Evolutionary conservation across 2,797 vertebrate genomes (phyloP).

Genomic region (Picus viridis): DNA sequence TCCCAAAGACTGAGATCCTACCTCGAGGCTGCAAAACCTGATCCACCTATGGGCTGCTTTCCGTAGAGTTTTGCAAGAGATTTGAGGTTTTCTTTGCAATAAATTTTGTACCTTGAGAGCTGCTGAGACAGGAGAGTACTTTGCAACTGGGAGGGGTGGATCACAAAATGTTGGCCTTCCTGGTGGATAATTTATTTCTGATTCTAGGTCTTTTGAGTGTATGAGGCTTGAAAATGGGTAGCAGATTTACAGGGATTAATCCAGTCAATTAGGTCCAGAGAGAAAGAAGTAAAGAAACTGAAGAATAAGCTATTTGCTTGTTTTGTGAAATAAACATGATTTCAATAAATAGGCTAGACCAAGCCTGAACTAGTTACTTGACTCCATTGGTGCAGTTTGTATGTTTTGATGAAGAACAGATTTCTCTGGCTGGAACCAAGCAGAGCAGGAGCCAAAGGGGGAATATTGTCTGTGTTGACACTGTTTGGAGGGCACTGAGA

Average conservation of each 20-base stretch:
- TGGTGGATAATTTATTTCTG: neutral
- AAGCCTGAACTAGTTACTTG: neutral
- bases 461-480: neutral
- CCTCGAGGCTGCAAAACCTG: neutral
- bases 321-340: neutral
- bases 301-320: neutral
- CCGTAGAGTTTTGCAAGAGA: neutral
- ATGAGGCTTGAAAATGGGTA: neutral
- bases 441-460: neutral
- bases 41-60: fast-evolving
- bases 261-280: neutral
- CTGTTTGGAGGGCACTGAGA: neutral
- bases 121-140: neutral
- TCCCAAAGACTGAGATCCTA: neutral
- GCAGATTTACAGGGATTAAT: neutral
- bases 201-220: neutral
- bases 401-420: neutral
- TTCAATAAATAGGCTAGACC: neutral
- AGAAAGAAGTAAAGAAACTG: neutral
- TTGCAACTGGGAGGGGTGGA: neutral
- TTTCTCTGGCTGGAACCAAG: neutral
- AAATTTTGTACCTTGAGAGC: neutral
- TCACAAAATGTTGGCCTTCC: neutral
- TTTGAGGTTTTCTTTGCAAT: neutral
- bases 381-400: neutral